Percentiles rank a stretch among this genome's conserved stretches.
These are phyloP conservation scores for Tipula unca DNA, from an alignment of 2,888 invertebrate species.

Conservation along the genomic window DNA sequence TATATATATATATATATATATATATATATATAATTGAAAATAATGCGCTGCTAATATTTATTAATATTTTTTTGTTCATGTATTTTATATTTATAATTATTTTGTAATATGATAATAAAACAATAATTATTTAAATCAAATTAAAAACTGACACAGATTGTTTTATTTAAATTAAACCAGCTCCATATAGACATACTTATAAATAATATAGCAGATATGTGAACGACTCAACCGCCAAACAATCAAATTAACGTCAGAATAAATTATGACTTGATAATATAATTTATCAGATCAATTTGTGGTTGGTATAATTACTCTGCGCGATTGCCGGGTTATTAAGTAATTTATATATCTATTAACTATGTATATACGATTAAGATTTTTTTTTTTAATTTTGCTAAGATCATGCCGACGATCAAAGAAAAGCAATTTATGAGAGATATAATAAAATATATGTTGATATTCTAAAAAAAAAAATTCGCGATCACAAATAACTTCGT, in stretches of 20 bases:
- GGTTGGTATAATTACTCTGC: background rate
- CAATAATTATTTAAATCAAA: background rate
- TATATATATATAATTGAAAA: background rate
- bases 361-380: background rate
- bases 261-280: background rate
- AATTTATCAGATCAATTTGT: background rate
- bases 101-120: background rate
- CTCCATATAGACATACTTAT: no score
- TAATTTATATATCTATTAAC: background rate
- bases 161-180: background rate
- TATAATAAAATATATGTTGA: no score
- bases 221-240: background rate
- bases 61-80: background rate
- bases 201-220: no score
- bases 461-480: background rate
- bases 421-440: background rate
- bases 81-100: constrained; percentile 2
- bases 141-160: background rate
- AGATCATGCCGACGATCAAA: background rate
- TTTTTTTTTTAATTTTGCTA: background rate
- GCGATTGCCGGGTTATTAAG: background rate
- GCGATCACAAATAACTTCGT: background rate
- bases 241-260: no score
- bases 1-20: background rate
- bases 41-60: constrained; percentile 2